Percentiles rank a stretch among this genome's conserved stretches.
Evolutionary conservation across 2,797 vertebrate genomes (phyloP).

Genomic region (Coregonus ussuriensis): DNA sequence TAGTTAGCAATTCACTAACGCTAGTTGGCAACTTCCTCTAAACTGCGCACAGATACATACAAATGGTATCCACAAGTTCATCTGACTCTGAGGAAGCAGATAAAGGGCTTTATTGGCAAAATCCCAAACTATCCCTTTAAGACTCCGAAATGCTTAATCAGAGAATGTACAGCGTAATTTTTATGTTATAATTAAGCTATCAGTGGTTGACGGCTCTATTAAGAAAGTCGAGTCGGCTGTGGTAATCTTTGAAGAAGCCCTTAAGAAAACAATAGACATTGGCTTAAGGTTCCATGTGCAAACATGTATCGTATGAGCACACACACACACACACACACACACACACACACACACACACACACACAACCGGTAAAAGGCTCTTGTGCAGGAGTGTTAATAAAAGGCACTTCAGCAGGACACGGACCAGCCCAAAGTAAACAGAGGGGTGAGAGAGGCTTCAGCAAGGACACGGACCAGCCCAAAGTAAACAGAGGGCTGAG

Average conservation of each 20-base stretch:
- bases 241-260: no score
- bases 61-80: no score
- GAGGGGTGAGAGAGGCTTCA: constrained; percentile 20
- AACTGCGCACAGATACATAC: no score
- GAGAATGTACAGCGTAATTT: not conserved
- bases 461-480: constrained; percentile 45
- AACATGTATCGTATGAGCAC: not conserved
- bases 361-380: not conserved
- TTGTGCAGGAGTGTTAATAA: constrained; percentile 31
- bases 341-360: constrained; percentile 19
- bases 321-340: constrained; percentile 3
- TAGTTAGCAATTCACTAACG: no score
- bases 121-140: no score
- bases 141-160: not conserved
- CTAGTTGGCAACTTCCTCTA: no score
- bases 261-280: not conserved
- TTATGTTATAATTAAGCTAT: not conserved
- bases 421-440: constrained; percentile 50
- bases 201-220: not conserved
- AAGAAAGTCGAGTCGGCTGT: not conserved
- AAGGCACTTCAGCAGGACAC: constrained; percentile 53
- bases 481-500: constrained; percentile 50
- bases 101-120: no score
- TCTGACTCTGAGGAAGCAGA: no score
- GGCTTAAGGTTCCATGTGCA: not conserved